Base-by-base conservation (phyloP, 2,113 vertebrate species). In the Orthonyx spaldingii region DNA sequence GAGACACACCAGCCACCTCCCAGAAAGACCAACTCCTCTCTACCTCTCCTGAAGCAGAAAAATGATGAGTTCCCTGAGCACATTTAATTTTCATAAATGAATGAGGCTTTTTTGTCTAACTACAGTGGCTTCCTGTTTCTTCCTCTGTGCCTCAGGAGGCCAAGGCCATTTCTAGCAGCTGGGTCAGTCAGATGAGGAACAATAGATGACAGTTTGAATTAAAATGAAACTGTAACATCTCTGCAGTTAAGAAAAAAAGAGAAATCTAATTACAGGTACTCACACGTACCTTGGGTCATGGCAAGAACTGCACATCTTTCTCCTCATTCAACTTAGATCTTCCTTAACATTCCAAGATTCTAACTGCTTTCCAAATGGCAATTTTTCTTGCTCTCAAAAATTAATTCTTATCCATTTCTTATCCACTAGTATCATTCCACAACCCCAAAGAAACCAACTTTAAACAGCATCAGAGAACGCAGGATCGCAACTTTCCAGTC, bases 401-500 rank as follows among this genome's bases (percentile, higher is more conserved):
- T 46, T 9, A 46, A 23, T 50, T 90, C 47, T 66, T 53, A 91
- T 2, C 16, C 11, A 19, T 23, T 23, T 61, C 46, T 68, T 82
- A 66, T 63, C 65, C 44, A 47, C 10, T 32, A 46, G 6, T 24
- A 47, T 50, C n/a, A 46, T 39, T 57, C 39, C 30, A 65, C n/a
- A 49, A 27, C 2, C 63, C 28, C 27, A 41, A 17, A n/a, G 7
- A 52, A 39, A 24, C 8, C 53, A 80, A 5, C 6, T 10, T n/a
- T 6, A 27, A 47, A 42, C 0, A 66, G 3, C 1, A 47, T 5
- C 28, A 87, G 41, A 33, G 59, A 88, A 57, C 0, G 9, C 52
- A 85, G 12, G 21, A 69, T 0, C 46, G 9, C 28, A 35, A 55
- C 39, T 59, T 44, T 5, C 0, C 1, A 18, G 16, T 4, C 8